phyloP scores from a whole-genome alignment of 2,113 vertebrate species.

The Daboia siamensis region DNA sequence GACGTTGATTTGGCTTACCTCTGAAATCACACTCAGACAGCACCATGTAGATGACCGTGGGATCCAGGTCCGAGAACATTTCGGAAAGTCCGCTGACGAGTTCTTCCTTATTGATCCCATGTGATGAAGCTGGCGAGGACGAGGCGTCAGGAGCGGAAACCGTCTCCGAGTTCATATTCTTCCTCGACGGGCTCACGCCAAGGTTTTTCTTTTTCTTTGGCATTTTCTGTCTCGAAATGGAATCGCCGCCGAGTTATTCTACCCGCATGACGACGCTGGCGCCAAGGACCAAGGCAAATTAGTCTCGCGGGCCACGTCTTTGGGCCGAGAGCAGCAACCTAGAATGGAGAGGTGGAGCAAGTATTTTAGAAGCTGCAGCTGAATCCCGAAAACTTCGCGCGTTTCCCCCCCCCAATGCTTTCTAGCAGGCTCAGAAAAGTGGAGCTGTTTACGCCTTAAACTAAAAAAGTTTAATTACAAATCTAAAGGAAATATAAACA shows the following conservation, averaged over 20 bases:
- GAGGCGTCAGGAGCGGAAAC: conserved; percentile 42
- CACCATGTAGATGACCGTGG: conserved; percentile 90
- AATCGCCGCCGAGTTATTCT: conserved; percentile 49
- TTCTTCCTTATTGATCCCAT: conserved; percentile 69
- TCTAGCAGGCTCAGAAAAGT: neutral
- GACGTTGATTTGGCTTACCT: conserved; percentile 74
- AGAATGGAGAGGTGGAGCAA: conserved; percentile 58
- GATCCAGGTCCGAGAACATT: conserved; percentile 93
- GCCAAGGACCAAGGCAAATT: conserved; percentile 55
- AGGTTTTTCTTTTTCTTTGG: conserved; percentile 86
- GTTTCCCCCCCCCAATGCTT: neutral
- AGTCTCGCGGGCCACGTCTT: conserved; percentile 34
- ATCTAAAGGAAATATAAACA: neutral
- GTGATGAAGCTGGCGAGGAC: conserved; percentile 15
- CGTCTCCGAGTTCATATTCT: conserved; percentile 58
- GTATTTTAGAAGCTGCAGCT: conserved; percentile 36
- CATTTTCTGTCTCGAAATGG: conserved; percentile 73
- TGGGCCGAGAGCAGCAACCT: conserved; percentile 55
- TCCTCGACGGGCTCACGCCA: conserved; percentile 71
- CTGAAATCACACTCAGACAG: conserved; percentile 94
- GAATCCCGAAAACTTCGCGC: neutral
- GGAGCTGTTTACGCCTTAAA: conserved; percentile 3
- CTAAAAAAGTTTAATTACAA: neutral
- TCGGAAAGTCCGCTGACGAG: conserved; percentile 84
- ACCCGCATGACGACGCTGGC: conserved; percentile 48